Base-by-base conservation (phyloP, 2,113 vertebrate species). In the Rhea pennata region DNA sequence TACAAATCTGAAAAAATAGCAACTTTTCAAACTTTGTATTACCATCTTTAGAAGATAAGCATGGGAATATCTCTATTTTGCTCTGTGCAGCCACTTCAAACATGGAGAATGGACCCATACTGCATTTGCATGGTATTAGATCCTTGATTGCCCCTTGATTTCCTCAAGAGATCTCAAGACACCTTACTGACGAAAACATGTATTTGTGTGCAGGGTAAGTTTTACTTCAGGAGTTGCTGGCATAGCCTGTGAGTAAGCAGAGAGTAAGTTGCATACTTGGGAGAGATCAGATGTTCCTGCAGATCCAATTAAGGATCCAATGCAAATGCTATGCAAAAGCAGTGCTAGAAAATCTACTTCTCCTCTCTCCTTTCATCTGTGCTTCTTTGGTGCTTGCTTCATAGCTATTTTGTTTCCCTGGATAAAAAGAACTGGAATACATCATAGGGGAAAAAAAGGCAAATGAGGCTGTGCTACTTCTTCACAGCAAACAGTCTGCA, bases 91-190 rank as follows among this genome's bases (percentile, higher is more conserved):
- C 44, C 54, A 9, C 9, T 11, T 6, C 36, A 54, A 39, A 10
- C 46, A 15, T 1, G 1, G 7, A 3, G 23, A 21, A 46, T 0
- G 14, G 39, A 42, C 17, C 36, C 36, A 51, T 33, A 5, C 23
- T 14, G 6, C 0, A 0, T 10, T 69, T 42, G 14, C 3, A 10
- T 14, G 7, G 7, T 56, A 39, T 40, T 64, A 36, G 72, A 51
- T 9, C 36, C 54, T 22, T 31, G 42, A 5, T 15, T 12, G 56
- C 9, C 42, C 39, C 74, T 42, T 12, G 31, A 4, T 56, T 39
- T 39, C 77, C 54, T 48, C 56, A 16, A 5, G 56, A 70, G 5
- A 13, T 36, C 78, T 59, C 51, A 58, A 67, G 56, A 9, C 51
- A 36, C 29, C 17, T 64, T 76, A 48, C 70, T 14, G 22, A 2